A percentile compares a stretch with the other conserved stretches of the same genome.
Evolutionary conservation across 2,888 invertebrate species (phyloP).

Genomic region (Chloroclysta siterata): DNA sequence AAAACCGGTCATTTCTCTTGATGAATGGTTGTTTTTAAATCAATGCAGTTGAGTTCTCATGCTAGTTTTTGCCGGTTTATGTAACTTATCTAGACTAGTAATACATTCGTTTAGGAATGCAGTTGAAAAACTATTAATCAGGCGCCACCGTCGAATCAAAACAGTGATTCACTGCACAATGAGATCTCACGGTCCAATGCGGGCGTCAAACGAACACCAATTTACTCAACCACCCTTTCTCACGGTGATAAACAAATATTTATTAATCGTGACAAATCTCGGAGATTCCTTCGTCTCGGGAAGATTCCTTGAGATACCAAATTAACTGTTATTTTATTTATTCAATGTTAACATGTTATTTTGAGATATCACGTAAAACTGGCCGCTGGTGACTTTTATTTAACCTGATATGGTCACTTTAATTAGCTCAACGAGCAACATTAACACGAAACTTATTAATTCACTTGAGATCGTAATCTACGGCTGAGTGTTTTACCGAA

Average conservation of each 20-base stretch:
- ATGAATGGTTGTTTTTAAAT: constrained; percentile 78
- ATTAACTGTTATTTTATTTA: constrained; percentile 1
- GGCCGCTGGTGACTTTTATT: constrained; percentile 8
- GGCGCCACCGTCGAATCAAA: constrained; percentile 64
- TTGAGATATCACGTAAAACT: not conserved
- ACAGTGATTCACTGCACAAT: constrained; percentile 66
- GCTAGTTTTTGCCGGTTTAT: constrained; percentile 52
- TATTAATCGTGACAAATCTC: constrained; percentile 39
- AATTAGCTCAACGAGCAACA: constrained; percentile 27
- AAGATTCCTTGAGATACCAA: constrained; percentile 14
- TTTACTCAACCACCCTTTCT: constrained; percentile 65
- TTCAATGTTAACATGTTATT: constrained; percentile 5
- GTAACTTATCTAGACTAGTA: constrained; percentile 23
- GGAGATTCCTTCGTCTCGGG: constrained; percentile 27
- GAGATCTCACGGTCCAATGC: constrained; percentile 81
- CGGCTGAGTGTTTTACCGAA: constrained; percentile 13
- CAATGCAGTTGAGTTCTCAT: constrained; percentile 57
- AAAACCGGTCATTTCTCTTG: constrained; percentile 57
- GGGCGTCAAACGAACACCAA: constrained; percentile 80
- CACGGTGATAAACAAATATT: constrained; percentile 48
- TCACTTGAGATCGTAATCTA: constrained; percentile 23
- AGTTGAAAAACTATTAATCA: constrained; percentile 58
- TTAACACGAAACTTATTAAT: constrained; percentile 34
- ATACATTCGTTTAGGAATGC: constrained; percentile 44
- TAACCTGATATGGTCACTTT: constrained; percentile 19